Conservation (phyloP, 2,888 invertebrate species). For the Neoaliturus tenellus region DNA sequence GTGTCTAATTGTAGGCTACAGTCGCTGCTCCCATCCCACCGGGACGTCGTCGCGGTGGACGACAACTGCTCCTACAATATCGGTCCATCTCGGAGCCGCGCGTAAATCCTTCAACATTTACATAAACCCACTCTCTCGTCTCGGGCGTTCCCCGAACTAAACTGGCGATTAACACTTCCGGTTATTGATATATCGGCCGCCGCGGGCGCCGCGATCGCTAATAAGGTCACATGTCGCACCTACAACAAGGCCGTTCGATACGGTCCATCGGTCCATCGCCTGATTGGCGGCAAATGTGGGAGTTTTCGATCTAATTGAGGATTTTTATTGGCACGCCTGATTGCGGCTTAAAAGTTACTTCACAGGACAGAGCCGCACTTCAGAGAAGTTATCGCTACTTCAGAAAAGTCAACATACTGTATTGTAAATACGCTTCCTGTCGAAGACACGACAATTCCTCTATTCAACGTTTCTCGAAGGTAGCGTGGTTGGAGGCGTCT, state of each 20-base stretch:
- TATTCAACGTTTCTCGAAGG: too few relatives aligned
- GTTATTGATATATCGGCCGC: conserved; percentile 32
- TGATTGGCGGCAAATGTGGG: too few relatives aligned
- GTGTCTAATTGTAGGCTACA: too few relatives aligned
- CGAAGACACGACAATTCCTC: too few relatives aligned
- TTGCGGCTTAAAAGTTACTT: too few relatives aligned
- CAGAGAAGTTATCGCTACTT: too few relatives aligned
- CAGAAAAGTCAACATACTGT: too few relatives aligned
- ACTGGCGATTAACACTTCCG: conserved; percentile 41
- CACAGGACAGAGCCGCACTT: too few relatives aligned
- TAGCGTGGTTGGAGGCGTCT: too few relatives aligned
- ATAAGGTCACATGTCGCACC: conserved; percentile 37
- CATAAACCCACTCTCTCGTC: conserved; percentile 40
- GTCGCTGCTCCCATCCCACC: neutral
- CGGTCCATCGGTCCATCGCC: neutral
- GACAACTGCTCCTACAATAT: conserved; percentile 25
- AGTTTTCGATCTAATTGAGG: too few relatives aligned
- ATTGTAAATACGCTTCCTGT: too few relatives aligned
- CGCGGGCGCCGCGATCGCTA: conserved; percentile 24
- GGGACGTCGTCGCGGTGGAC: neutral
- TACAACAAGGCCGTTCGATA: neutral
- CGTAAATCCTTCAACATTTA: conserved; percentile 45
- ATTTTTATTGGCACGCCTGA: too few relatives aligned
- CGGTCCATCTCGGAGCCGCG: neutral
- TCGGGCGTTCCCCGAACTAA: conserved; percentile 28